These are phyloP conservation scores for Heterodera schachtii DNA, from an alignment of 1,140 invertebrate species.

Conservation along the genomic window DNA sequence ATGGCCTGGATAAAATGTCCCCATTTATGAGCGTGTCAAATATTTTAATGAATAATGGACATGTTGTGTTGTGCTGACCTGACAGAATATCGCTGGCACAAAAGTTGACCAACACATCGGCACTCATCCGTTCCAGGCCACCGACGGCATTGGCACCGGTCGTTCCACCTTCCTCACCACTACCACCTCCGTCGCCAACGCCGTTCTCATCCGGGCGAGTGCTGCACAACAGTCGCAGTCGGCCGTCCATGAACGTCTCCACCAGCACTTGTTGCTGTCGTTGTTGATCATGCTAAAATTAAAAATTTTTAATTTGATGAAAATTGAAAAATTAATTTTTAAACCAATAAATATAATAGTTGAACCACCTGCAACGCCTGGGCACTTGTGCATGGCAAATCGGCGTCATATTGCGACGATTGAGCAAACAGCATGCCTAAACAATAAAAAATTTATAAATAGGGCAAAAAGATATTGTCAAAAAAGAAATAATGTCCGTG, in stretches of 20 bases:
- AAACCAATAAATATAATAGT: neutral
- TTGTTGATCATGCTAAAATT: neutral
- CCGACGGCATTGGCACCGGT: neutral
- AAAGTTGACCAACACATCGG: constrained; percentile 38
- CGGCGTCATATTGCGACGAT: neutral
- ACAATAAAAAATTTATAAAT: too few species aligned
- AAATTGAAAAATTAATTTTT: neutral
- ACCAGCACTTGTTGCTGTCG: neutral
- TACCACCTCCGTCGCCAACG: neutral
- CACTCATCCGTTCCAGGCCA: constrained; percentile 1
- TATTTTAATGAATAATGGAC: too few species aligned
- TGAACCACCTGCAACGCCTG: neutral
- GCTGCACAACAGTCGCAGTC: neutral
- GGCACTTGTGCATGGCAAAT: neutral
- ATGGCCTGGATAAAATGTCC: too few species aligned
- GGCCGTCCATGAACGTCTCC: neutral
- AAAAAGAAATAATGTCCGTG: too few species aligned
- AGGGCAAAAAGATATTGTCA: too few species aligned
- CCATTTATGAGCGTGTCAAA: too few species aligned
- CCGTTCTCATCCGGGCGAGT: neutral
- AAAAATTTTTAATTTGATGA: too few species aligned
- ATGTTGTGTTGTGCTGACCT: too few species aligned
- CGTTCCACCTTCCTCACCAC: too few species aligned
- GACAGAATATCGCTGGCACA: constrained; percentile 37
- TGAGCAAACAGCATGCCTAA: neutral